phyloP scores from a whole-genome alignment of 2,113 vertebrate species.

The Plecotus auritus region DNA sequence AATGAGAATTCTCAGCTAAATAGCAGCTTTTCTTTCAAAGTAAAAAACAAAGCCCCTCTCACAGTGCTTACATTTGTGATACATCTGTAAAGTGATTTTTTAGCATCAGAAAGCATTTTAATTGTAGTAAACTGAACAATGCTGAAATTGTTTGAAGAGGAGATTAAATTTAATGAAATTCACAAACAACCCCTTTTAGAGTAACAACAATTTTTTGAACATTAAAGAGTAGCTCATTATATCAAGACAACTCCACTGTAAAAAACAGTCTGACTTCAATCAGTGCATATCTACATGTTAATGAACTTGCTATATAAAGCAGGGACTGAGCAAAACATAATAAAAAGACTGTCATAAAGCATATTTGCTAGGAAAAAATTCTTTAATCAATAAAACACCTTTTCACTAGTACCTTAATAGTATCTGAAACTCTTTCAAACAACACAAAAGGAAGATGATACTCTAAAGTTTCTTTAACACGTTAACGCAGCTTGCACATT shows the following conservation, averaged over 20 bases:
- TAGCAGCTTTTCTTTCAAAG: slow-evolving; percentile 76
- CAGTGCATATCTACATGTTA: slow-evolving; percentile 87
- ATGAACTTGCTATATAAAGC: slow-evolving; percentile 84
- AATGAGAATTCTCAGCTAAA: slow-evolving; percentile 75
- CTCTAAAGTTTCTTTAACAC: slow-evolving; percentile 83
- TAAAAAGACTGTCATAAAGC: slow-evolving; percentile 77
- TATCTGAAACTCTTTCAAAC: slow-evolving; percentile 82
- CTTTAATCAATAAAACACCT: slow-evolving; percentile 86
- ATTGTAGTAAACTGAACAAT: slow-evolving; percentile 86
- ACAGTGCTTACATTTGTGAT: slow-evolving; percentile 75
- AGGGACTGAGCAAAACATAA: slow-evolving; percentile 63
- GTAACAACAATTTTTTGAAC: slow-evolving; percentile 87
- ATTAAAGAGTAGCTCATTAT: slow-evolving; percentile 89
- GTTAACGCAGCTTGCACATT: slow-evolving; percentile 83
- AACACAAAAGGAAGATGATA: slow-evolving; percentile 85
- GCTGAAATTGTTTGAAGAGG: slow-evolving; percentile 84
- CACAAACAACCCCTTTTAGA: slow-evolving; percentile 87
- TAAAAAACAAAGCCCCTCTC: slow-evolving; percentile 70
- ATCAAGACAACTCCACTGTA: slow-evolving; percentile 84
- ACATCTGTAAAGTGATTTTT: slow-evolving; percentile 77
- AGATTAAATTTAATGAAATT: slow-evolving; percentile 88
- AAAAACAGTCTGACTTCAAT: slow-evolving; percentile 86
- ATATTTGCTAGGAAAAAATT: slow-evolving; percentile 69
- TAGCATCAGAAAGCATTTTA: slow-evolving; percentile 80
- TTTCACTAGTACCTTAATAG: slow-evolving; percentile 81